A percentile compares a stretch with the other conserved stretches of the same genome.
These are phyloP conservation scores for Tricholauxania praeusta DNA, from an alignment of 2,888 invertebrate genomes.

Conservation along the genomic window DNA sequence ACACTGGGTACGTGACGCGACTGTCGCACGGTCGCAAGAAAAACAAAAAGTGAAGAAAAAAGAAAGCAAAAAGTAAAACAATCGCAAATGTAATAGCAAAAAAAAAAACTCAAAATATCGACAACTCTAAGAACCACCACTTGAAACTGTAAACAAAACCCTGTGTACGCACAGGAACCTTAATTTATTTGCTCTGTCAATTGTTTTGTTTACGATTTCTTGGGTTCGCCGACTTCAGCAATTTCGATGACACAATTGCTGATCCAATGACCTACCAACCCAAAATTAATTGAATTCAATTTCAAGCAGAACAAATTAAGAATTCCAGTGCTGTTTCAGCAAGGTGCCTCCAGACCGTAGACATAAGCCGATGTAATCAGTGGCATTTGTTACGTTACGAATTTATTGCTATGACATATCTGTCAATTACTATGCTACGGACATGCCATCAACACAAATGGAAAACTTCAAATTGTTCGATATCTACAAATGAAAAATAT, in stretches of 20 bases:
- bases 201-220: slow-evolving; percentile 23
- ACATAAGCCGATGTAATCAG: slow-evolving; percentile 10
- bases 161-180: slow-evolving; percentile 1
- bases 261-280: slow-evolving; percentile 35
- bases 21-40: slow-evolving; percentile 40
- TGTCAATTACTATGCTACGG: background rate
- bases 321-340: background rate
- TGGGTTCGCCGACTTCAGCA: background rate
- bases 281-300: slow-evolving; percentile 39
- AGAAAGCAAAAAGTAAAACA: background rate
- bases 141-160: slow-evolving; percentile 14
- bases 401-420: background rate
- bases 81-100: background rate
- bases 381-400: slow-evolving; percentile 5
- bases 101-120: background rate
- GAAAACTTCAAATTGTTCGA: too few relatives aligned
- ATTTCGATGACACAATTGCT: slow-evolving; percentile 16
- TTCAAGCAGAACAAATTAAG: slow-evolving; percentile 28
- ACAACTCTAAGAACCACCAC: slow-evolving; percentile 6
- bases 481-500: too few relatives aligned
- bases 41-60: background rate
- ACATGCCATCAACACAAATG: too few relatives aligned
- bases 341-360: background rate
- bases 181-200: slow-evolving; percentile 26
- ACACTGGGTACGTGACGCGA: slow-evolving; percentile 63